phyloP scores from a whole-genome alignment of 2,797 vertebrate species.

The Selene dorsalis region DNA sequence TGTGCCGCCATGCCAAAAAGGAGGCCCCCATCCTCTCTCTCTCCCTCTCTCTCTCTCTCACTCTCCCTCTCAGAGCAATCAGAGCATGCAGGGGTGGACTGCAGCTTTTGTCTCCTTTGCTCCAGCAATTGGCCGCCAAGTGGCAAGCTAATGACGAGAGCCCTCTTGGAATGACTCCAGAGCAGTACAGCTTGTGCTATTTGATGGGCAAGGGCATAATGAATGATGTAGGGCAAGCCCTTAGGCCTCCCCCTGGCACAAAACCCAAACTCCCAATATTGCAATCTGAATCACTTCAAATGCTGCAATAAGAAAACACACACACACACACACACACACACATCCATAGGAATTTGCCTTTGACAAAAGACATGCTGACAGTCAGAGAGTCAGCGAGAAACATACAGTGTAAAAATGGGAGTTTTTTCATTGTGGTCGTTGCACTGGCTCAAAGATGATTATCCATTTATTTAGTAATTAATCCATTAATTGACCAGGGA shows the following conservation, averaged over 20 bases:
- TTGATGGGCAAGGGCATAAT: constrained; percentile 77
- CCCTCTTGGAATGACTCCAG: constrained; percentile 77
- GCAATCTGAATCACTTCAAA: constrained; percentile 55
- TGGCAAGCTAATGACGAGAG: constrained; percentile 86
- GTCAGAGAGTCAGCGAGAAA: constrained; percentile 16
- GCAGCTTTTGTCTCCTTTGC: constrained; percentile 79
- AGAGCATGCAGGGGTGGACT: constrained; percentile 85
- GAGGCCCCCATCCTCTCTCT: constrained; percentile 73
- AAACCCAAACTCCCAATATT: constrained; percentile 52
- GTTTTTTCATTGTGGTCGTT: background rate
- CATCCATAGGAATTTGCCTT: constrained; percentile 48
- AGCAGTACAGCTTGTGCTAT: constrained; percentile 69
- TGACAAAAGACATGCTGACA: constrained; percentile 10
- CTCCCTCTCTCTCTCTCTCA: constrained; percentile 20
- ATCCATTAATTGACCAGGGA: background rate
- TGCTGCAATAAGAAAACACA: constrained; percentile 5
- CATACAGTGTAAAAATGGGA: background rate
- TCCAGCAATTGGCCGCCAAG: constrained; percentile 84
- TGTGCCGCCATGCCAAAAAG: constrained; percentile 73
- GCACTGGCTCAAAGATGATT: no score
- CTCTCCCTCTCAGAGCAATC: constrained; percentile 78
- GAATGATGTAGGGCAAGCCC: constrained; percentile 80
- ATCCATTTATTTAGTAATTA: background rate
- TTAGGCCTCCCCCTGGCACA: constrained; percentile 73
- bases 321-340: no score